Conservation (phyloP, 2,888 invertebrate species). For the Tetrapedia diversipes region DNA sequence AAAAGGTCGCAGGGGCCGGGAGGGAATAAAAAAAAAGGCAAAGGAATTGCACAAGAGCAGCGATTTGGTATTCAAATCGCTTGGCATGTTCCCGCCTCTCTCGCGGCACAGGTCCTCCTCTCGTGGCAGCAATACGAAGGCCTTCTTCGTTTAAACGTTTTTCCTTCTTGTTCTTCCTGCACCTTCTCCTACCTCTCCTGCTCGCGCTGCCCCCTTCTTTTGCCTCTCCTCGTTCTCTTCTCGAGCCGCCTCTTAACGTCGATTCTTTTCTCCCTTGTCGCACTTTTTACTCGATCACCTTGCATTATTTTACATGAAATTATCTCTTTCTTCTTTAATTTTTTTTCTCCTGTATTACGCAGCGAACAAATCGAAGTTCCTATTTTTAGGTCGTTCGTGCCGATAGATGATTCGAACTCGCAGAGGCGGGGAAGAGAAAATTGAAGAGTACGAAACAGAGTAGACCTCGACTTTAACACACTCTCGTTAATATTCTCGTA, state of each 20-base stretch:
- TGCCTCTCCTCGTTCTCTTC: conserved; percentile 19
- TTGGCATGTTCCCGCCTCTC: conserved; percentile 66
- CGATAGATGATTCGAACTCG: not conserved
- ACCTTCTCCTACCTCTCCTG: conserved; percentile 8
- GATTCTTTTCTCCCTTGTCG: conserved; percentile 25
- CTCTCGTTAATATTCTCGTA: not conserved
- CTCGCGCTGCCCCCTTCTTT: not conserved
- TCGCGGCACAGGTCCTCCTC: conserved; percentile 53
- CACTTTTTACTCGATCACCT: conserved; percentile 29
- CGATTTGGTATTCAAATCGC: conserved; percentile 79
- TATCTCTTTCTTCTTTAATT: not conserved
- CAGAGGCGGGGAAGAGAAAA: too few species aligned
- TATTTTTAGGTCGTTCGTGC: not conserved
- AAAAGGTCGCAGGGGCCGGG: conserved; percentile 65
- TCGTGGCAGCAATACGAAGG: conserved; percentile 39
- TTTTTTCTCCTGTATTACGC: not conserved
- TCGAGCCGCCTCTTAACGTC: conserved; percentile 22
- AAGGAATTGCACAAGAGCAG: conserved; percentile 73
- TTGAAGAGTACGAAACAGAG: too few species aligned
- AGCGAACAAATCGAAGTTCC: too few species aligned
- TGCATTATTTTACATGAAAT: conserved; percentile 16
- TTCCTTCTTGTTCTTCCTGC: conserved; percentile 46
- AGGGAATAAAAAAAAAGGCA: conserved; percentile 55
- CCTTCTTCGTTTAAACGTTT: conserved; percentile 54
- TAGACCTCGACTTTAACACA: not conserved